These are phyloP conservation scores for Rhincodon typus DNA, from an alignment of 2,797 vertebrate genomes.

Conservation along the genomic window DNA sequence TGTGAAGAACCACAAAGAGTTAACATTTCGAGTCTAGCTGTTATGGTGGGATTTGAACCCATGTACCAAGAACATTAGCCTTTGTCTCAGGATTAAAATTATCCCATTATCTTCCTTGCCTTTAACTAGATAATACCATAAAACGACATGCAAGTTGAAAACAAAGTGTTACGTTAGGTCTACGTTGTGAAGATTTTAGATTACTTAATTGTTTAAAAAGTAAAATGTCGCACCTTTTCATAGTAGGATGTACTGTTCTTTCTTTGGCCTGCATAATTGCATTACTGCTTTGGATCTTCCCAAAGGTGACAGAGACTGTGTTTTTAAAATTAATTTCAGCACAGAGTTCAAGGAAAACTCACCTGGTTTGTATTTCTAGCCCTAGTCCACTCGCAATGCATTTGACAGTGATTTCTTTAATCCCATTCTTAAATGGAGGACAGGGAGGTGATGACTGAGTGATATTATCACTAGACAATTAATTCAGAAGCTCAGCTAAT, in stretches of 20 bases:
- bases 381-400: neutral
- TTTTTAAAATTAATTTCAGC: neutral
- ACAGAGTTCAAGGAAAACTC: neutral
- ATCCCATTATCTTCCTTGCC: neutral
- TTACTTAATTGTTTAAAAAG: neutral
- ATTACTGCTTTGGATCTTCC: neutral
- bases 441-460: too few species aligned
- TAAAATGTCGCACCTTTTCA: neutral
- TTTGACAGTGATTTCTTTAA: neutral
- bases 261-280: neutral
- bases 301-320: neutral
- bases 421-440: neutral
- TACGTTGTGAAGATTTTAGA: neutral
- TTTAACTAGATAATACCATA: neutral
- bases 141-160: neutral
- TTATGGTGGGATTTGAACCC: too few species aligned
- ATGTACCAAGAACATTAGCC: too few species aligned
- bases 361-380: neutral
- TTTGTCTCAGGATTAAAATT: too few species aligned
- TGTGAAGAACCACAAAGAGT: too few species aligned
- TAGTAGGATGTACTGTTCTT: neutral
- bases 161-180: neutral
- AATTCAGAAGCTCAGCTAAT: too few species aligned
- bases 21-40: too few species aligned
- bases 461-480: too few species aligned